phyloP scores from a whole-genome alignment of 2,113 vertebrate species.

The Oryzias woworae region DNA sequence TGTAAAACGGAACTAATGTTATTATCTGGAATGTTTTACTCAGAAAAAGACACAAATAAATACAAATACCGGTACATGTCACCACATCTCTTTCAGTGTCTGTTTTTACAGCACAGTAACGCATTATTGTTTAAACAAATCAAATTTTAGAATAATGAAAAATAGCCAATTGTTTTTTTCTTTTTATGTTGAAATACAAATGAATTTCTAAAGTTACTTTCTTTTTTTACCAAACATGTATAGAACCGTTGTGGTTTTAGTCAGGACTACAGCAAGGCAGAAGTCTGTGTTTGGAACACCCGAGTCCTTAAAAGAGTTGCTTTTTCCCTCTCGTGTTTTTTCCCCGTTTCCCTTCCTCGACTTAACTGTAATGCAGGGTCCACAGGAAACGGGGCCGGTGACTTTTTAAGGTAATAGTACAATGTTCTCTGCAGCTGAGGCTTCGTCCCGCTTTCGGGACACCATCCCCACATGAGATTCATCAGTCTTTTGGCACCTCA shows the following conservation, averaged over 20 bases:
- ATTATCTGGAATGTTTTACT: too few relatives aligned
- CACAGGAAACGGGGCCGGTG: constrained; percentile 47
- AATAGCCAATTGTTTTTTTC: too few relatives aligned
- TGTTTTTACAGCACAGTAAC: too few relatives aligned
- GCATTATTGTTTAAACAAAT: too few relatives aligned
- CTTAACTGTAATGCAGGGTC: constrained; percentile 35
- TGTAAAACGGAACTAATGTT: too few relatives aligned
- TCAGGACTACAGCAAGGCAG: constrained; percentile 24
- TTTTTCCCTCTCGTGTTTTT: constrained; percentile 7
- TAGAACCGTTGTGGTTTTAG: constrained; percentile 11
- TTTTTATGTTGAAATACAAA: not conserved
- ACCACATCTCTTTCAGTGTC: too few relatives aligned
- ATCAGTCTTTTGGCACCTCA: constrained; percentile 4
- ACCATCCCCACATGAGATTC: constrained; percentile 46
- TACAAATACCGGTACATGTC: too few relatives aligned
- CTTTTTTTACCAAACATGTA: not conserved
- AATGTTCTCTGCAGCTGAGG: constrained; percentile 59
- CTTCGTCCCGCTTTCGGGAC: constrained; percentile 48
- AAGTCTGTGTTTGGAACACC: constrained; percentile 27
- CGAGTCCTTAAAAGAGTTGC: constrained; percentile 29
- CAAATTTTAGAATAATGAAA: too few relatives aligned
- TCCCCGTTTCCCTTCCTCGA: not conserved
- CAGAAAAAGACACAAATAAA: too few relatives aligned
- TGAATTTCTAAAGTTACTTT: not conserved
- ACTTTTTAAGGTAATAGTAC: constrained; percentile 28